A percentile compares a stretch with the other conserved stretches of the same genome.
phyloP scores from a whole-genome alignment of 2,888 invertebrate genomes.

The Oithona nana region DNA sequence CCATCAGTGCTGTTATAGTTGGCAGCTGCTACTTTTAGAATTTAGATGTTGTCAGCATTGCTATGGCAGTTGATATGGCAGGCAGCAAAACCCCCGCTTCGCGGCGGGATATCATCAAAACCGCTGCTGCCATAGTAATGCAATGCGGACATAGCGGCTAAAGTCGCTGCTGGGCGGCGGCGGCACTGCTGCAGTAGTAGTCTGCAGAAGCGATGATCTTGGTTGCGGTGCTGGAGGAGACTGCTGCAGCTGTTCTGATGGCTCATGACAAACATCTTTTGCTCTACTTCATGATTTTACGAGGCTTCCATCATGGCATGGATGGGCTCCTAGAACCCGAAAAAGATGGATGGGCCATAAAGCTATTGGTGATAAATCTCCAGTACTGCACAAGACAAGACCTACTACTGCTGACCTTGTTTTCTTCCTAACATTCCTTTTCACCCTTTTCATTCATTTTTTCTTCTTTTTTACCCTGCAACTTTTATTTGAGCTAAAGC shows the following conservation, averaged over 20 bases:
- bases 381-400: neutral
- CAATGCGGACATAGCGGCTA: conserved; percentile 21
- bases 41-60: no score
- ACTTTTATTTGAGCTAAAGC: no score
- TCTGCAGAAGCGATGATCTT: neutral
- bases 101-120: no score
- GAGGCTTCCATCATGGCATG: neutral
- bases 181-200: neutral
- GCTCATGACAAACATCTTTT: no score
- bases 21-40: no score
- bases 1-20: no score
- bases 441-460: neutral
- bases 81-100: no score
- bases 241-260: no score
- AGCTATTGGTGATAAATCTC: neutral
- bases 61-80: no score
- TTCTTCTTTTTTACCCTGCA: neutral
- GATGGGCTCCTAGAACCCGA: neutral
- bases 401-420: neutral
- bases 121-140: neutral
- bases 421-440: neutral
- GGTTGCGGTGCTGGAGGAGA: no score
- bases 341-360: neutral
- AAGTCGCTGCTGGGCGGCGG: neutral
- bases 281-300: neutral